Evolutionary conservation across 2,797 vertebrate species (phyloP), one percentile per base, ranked within the genome.

Genomic region (Pseudochirops cupreus): DNA sequence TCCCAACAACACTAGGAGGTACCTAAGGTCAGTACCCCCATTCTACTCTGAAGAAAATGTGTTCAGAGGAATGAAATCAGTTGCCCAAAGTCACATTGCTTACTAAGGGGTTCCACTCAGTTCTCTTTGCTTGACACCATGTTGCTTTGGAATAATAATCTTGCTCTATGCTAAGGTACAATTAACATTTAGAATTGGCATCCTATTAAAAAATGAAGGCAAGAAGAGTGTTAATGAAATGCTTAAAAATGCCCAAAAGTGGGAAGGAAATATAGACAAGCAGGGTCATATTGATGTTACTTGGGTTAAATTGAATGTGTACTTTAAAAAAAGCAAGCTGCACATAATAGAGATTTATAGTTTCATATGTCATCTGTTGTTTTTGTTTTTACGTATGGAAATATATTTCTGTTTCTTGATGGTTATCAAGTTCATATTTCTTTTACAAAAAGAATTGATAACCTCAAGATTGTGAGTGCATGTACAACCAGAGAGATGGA

Each of bases 101-200:
- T 5, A 7, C 18, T 46, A 82, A 82, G 39, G 24, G 9, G 21
- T 82, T 82, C 21, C 16, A 82, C 7, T 46, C 74, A 82, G 21
- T 46, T 82, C 74, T 82, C 39, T 82, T 82, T 82, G 18, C 6
- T 2, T 46, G 74, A 26, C n/a, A 10, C 39, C 74, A 26, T 46
- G 21, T 82, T 11, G 7, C 74, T 46, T 82, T 82, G n/a, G 24
- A n/a, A n/a, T n/a, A 46, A 82, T 82, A 97, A 97, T 94, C 33
- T 96, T 92, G 93, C 95, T 95, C 95, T 96, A 31, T 96, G 31
- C 92, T 57, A 93, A 97, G 92, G 91, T 92, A 97, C 93, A 97
- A 93, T 87, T 93, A 92, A 39, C 67, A 87, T 96, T 97, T 96
- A 91, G 82, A 96, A 96, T 95, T 95, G 95, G 91, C 95, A 92